These are phyloP conservation scores for Hydrozoanthus tunicans DNA, from an alignment of 64 coral and sea anemone species.

Conservation along the genomic window DNA sequence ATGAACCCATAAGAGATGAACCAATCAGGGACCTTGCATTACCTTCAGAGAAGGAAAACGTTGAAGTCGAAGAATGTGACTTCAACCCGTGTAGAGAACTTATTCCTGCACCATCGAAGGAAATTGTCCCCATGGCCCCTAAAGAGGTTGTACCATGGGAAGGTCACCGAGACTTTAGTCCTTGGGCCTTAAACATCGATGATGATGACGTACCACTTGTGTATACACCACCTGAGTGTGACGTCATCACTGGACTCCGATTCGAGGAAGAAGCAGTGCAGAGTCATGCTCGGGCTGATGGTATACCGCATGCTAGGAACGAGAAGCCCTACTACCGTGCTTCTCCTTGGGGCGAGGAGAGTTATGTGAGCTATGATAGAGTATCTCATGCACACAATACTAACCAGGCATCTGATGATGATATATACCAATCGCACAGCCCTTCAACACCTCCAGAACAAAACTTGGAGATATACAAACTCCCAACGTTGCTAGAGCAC, in stretches of 20 bases:
- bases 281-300: slow-evolving; percentile 34
- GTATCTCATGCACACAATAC: slow-evolving; percentile 9
- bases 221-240: slow-evolving; percentile 36
- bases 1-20: background rate
- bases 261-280: slow-evolving; percentile 33
- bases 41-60: slow-evolving; percentile 16
- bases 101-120: background rate
- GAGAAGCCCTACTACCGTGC: slow-evolving; percentile 13
- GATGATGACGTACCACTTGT: slow-evolving; percentile 38
- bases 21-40: background rate
- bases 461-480: slow-evolving; percentile 65
- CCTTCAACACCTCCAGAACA: slow-evolving; percentile 58
- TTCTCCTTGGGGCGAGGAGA: slow-evolving; percentile 46
- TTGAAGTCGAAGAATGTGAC: slow-evolving; percentile 11
- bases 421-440: slow-evolving; percentile 12
- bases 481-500: slow-evolving; percentile 82
- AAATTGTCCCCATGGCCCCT: slow-evolving; percentile 7
- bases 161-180: slow-evolving; percentile 26
- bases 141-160: slow-evolving; percentile 42
- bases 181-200: slow-evolving; percentile 22
- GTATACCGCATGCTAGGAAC: slow-evolving; percentile 41
- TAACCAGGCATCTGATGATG: slow-evolving; percentile 10
- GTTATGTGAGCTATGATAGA: slow-evolving; percentile 19
- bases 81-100: slow-evolving; percentile 45
- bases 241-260: slow-evolving; percentile 3